Evolutionary conservation across 2,888 invertebrate species (phyloP).

Genomic region (Hesperia comma): DNA sequence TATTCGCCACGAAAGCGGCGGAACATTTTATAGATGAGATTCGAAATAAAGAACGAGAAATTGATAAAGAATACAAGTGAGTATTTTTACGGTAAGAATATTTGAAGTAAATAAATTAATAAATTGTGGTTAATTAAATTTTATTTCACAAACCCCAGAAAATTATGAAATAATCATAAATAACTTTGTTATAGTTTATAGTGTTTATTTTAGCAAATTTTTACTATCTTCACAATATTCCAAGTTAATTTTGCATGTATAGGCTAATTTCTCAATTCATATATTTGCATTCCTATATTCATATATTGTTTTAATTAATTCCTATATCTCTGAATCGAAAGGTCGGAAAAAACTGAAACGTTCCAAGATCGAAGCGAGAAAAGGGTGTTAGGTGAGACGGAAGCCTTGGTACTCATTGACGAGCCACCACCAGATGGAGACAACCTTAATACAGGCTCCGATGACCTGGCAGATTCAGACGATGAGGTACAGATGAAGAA

Average conservation of each 20-base stretch:
- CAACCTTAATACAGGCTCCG: constrained; percentile 46
- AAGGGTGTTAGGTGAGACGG: constrained; percentile 40
- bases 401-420: constrained; percentile 48
- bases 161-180: too few species aligned
- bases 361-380: constrained; percentile 14
- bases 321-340: background rate
- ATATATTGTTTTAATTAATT: background rate
- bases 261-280: too few species aligned
- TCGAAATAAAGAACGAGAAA: constrained; percentile 41
- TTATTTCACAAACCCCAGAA: too few species aligned
- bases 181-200: too few species aligned
- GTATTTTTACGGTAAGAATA: background rate
- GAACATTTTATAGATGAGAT: constrained; percentile 49
- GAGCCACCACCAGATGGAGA: constrained; percentile 58
- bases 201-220: too few species aligned
- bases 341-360: background rate
- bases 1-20: constrained; percentile 51
- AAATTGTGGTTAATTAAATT: too few species aligned
- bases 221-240: too few species aligned
- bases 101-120: background rate
- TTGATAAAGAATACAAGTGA: constrained; percentile 12
- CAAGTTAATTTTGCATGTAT: too few species aligned
- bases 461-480: constrained; percentile 43
- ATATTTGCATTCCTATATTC: too few species aligned
- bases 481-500: constrained; percentile 37